phyloP scores from a whole-genome alignment of 2,888 invertebrate genomes.

The Macaria notata region DNA sequence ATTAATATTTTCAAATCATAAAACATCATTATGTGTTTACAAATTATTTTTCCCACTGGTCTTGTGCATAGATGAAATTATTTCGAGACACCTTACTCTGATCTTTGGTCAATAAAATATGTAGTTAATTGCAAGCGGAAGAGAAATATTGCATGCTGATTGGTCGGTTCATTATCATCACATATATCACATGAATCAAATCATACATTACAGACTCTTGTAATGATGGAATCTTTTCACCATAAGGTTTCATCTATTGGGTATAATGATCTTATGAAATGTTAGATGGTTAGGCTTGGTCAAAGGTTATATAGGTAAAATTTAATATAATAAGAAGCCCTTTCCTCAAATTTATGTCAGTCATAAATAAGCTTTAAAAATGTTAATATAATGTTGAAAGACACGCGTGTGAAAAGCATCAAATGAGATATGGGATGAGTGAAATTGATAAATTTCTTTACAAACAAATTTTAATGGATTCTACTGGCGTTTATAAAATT shows the following conservation, averaged over 20 bases:
- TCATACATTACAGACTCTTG: no score
- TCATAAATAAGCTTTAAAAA: conserved; percentile 21
- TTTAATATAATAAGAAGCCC: conserved; percentile 14
- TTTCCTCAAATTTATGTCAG: conserved; percentile 11
- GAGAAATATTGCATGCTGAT: no score
- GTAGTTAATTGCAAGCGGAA: no score
- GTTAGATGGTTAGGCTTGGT: conserved; percentile 4
- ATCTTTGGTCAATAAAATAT: no score
- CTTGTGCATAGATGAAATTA: not conserved
- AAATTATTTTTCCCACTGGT: conserved; percentile 18
- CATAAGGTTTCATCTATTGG: no score
- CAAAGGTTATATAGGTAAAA: conserved; percentile 25
- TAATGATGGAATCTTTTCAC: no score
- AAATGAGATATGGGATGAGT: conserved; percentile 11
- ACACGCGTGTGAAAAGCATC: conserved; percentile 19
- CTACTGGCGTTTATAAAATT: conserved; percentile 24
- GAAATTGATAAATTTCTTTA: conserved; percentile 25
- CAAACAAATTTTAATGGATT: conserved; percentile 27
- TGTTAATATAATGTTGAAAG: conserved; percentile 22
- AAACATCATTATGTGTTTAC: conserved; percentile 8
- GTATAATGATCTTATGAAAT: not conserved
- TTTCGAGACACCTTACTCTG: no score
- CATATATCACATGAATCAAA: no score
- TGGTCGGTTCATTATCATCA: no score
- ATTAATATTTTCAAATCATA: conserved; percentile 21